phyloP scores from a whole-genome alignment of 2,888 invertebrate genomes.

The Caradrina kadenii region DNA sequence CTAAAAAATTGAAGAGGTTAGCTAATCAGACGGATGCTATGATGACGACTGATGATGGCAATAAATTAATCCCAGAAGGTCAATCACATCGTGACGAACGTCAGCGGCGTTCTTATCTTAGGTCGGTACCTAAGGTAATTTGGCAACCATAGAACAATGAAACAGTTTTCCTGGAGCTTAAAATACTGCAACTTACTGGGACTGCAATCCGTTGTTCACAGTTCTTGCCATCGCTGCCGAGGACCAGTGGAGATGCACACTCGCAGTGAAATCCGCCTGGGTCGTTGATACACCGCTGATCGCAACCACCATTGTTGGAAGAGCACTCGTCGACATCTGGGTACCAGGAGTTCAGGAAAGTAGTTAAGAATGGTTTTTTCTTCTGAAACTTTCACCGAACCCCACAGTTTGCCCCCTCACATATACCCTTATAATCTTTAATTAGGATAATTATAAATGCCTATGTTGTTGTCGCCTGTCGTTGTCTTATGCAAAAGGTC shows the following conservation, averaged over 20 bases:
- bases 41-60: not conserved
- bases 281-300: slow-evolving; percentile 92
- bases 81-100: too few relatives aligned
- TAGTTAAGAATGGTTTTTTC: too few relatives aligned
- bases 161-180: too few relatives aligned
- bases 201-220: slow-evolving; percentile 84
- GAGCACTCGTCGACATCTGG: slow-evolving; percentile 91
- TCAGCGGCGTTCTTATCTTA: too few relatives aligned
- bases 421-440: too few relatives aligned
- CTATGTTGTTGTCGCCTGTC: too few relatives aligned
- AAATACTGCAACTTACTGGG: slow-evolving; percentile 70
- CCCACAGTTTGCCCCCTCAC: too few relatives aligned
- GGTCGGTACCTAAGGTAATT: not conserved
- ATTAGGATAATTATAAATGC: too few relatives aligned
- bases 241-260: slow-evolving; percentile 88
- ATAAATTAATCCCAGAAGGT: too few relatives aligned
- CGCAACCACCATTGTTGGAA: slow-evolving; percentile 91
- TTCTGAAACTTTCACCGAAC: too few relatives aligned
- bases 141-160: not conserved
- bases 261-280: slow-evolving; percentile 91
- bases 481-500: too few relatives aligned
- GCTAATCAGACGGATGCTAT: not conserved
- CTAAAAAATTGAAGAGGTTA: not conserved
- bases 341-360: slow-evolving; percentile 26
- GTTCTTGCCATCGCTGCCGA: slow-evolving; percentile 90